These are phyloP conservation scores for Danio tinwini DNA, from an alignment of 2,797 vertebrate genomes.

Conservation along the genomic window DNA sequence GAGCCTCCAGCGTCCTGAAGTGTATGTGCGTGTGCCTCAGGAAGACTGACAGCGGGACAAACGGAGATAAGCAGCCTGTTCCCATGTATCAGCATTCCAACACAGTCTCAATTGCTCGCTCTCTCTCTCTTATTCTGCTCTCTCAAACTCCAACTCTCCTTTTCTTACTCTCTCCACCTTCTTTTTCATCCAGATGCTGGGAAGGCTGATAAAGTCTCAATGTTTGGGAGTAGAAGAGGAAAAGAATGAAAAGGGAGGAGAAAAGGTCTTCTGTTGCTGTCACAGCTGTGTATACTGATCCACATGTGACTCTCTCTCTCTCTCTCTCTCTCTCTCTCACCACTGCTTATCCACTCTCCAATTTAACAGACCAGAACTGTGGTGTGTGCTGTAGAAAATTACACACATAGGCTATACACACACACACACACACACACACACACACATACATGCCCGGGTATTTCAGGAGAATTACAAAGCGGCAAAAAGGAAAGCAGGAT, in stretches of 20 bases:
- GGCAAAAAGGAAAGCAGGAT: constrained; percentile 59
- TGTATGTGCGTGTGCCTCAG: constrained; percentile 20
- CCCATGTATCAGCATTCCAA: constrained; percentile 75
- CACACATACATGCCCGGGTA: constrained; percentile 56
- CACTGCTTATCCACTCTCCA: constrained; percentile 1
- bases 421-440: too few species aligned
- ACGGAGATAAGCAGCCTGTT: constrained; percentile 74
- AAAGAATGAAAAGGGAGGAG: constrained; percentile 20
- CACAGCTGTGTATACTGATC: constrained; percentile 38
- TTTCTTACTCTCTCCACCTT: neutral
- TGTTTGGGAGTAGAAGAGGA: neutral
- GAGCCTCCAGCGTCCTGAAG: constrained; percentile 59
- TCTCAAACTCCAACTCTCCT: constrained; percentile 12
- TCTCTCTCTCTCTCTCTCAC: neutral
- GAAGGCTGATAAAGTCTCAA: constrained; percentile 24
- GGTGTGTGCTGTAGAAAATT: constrained; percentile 29
- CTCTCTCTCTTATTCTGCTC: constrained; percentile 21
- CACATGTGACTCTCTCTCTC: constrained; percentile 16
- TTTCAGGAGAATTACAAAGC: constrained; percentile 76
- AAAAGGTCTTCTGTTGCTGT: constrained; percentile 24
- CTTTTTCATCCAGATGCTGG: neutral
- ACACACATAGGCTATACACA: constrained; percentile 30
- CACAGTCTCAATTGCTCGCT: constrained; percentile 55
- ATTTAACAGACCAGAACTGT: constrained; percentile 25
- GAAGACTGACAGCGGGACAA: constrained; percentile 71